Conservation (phyloP, 2,113 vertebrate genomes). For the Calyptommatus sinebrachiatus region DNA sequence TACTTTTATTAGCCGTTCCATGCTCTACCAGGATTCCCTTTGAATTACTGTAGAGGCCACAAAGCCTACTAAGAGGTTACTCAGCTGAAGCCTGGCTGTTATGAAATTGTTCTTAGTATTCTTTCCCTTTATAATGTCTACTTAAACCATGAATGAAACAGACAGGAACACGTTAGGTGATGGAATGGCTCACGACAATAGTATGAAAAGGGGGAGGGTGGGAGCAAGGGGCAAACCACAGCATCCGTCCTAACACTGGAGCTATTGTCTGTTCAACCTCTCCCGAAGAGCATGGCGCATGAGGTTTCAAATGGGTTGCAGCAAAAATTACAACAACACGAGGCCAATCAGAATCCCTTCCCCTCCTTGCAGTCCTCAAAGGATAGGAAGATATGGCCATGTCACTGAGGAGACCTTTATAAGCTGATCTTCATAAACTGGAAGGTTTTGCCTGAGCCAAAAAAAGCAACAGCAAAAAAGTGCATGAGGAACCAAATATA, state of each 20-base stretch:
- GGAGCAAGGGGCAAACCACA: background rate
- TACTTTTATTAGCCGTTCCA: background rate
- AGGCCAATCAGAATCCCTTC: background rate
- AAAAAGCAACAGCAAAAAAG: background rate
- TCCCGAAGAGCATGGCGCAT: background rate
- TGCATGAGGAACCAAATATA: background rate
- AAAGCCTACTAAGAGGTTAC: too few species aligned
- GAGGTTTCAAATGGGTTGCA: background rate
- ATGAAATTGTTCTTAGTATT: background rate
- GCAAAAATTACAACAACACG: background rate
- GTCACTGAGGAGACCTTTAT: background rate
- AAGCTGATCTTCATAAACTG: background rate
- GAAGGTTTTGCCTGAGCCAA: background rate
- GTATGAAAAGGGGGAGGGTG: background rate
- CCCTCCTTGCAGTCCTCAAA: background rate
- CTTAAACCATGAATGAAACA: background rate
- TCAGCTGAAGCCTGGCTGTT: background rate
- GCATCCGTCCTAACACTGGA: background rate
- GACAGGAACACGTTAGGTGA: background rate
- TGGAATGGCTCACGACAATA: background rate
- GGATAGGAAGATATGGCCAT: background rate
- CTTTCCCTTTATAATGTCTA: background rate
- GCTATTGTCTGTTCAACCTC: slow-evolving; percentile 44
- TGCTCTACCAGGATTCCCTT: rapidly evolving
- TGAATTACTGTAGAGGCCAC: background rate